These are phyloP conservation scores for Autographa pulchrina DNA, from an alignment of 2,888 invertebrate species.

Conservation along the genomic window DNA sequence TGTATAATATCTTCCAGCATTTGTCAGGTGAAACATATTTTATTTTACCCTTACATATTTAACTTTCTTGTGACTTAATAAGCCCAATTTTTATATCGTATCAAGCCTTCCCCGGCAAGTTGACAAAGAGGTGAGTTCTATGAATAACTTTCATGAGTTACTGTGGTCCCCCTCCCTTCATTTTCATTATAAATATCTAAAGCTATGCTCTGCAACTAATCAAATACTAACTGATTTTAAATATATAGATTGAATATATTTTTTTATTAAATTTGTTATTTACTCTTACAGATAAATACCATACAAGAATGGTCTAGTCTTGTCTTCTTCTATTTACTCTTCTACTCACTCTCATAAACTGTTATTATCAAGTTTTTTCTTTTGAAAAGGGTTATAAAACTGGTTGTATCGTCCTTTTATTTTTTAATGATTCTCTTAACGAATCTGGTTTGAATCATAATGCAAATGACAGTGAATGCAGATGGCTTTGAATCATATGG, in stretches of 20 bases:
- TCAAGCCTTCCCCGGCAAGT: slow-evolving; percentile 68
- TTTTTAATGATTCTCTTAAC: slow-evolving; percentile 60
- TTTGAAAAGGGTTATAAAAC: slow-evolving; percentile 60
- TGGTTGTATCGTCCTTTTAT: slow-evolving; percentile 28
- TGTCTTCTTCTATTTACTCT: slow-evolving; percentile 18
- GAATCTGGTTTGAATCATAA: slow-evolving; percentile 56
- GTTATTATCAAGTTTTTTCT: slow-evolving; percentile 39
- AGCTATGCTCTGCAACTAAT: slow-evolving; percentile 67
- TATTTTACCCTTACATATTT: slow-evolving; percentile 71
- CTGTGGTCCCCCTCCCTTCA: slow-evolving; percentile 47
- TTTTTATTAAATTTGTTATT: slow-evolving; percentile 1
- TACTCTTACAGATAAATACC: slow-evolving; percentile 31
- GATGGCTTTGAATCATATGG: slow-evolving; percentile 26
- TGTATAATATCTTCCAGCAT: slow-evolving; percentile 89
- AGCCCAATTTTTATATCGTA: slow-evolving; percentile 53
- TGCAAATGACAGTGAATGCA: slow-evolving; percentile 45
- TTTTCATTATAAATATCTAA: slow-evolving; percentile 59
- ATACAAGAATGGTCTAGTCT: slow-evolving; percentile 41
- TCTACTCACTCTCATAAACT: slow-evolving; percentile 17
- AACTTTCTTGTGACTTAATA: slow-evolving; percentile 45
- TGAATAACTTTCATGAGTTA: slow-evolving; percentile 53
- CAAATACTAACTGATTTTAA: slow-evolving; percentile 52
- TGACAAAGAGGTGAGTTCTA: slow-evolving; percentile 86
- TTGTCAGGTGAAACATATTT: slow-evolving; percentile 90
- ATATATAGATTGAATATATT: slow-evolving; percentile 10